Conservation (phyloP, 2,113 vertebrate genomes). For the Mus musculus region GRCm39 chr6:53919001-53919500, state of each 20-base stretch:
- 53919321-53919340: conserved; percentile 43
- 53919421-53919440: conserved; percentile 62
- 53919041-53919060: not conserved
- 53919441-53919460: conserved; percentile 62
- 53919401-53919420: conserved; percentile 69
- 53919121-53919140: conserved; percentile 48
- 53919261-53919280: conserved; percentile 66
- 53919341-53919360: conserved; percentile 35
- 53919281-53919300: conserved; percentile 63
- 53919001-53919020: not conserved
- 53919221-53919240: conserved; percentile 53
- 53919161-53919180: conserved; percentile 20
- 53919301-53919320: conserved; percentile 52
- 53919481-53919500: conserved; percentile 62
- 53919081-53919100: not conserved
- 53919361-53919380: conserved; percentile 73
- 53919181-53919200: conserved; percentile 60
- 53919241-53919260: conserved; percentile 59
- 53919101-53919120: conserved; percentile 11
- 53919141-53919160: conserved; percentile 31
- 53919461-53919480: conserved; percentile 75
- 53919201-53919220: not conserved
- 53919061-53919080: conserved; percentile 34
- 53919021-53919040: not conserved
- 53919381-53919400: conserved; percentile 42